Evolutionary conservation across 2,797 vertebrate genomes (phyloP).

Genomic region (Mionectes olivaceus): DNA sequence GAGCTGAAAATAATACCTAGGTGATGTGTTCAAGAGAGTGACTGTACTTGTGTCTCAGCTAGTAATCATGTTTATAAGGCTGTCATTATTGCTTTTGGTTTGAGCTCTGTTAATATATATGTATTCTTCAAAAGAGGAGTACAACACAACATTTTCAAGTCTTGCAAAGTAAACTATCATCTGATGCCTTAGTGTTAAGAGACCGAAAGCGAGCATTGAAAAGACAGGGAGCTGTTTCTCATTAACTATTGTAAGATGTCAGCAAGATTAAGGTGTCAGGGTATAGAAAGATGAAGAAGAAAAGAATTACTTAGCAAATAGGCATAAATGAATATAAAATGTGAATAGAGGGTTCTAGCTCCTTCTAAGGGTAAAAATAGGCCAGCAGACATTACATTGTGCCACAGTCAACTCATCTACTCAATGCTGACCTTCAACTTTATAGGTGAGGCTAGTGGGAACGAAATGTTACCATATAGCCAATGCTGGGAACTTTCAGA

Average conservation of each 20-base stretch:
- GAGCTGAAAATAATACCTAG: slow-evolving; percentile 54
- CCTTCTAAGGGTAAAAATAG: slow-evolving; percentile 33
- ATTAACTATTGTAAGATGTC: slow-evolving; percentile 69
- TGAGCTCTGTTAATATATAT: slow-evolving; percentile 62
- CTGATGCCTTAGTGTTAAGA: slow-evolving; percentile 17
- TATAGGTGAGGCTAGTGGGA: slow-evolving; percentile 17
- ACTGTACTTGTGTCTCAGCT: slow-evolving; percentile 26
- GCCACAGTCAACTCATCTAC: slow-evolving; percentile 1
- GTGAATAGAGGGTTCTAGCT: slow-evolving; percentile 16
- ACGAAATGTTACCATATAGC: not conserved
- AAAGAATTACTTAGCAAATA: slow-evolving; percentile 63
- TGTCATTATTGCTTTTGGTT: slow-evolving; percentile 61
- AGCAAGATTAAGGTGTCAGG: slow-evolving; percentile 69
- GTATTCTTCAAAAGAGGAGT: slow-evolving; percentile 69
- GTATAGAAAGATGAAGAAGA: slow-evolving; percentile 56
- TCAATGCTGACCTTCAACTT: not conserved
- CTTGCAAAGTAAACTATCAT: slow-evolving; percentile 66
- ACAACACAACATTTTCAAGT: slow-evolving; percentile 73
- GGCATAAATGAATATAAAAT: slow-evolving; percentile 64
- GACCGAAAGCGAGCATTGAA: slow-evolving; percentile 1
- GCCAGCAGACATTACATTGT: slow-evolving; percentile 4
- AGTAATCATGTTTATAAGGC: slow-evolving; percentile 54
- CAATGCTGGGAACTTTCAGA: slow-evolving; percentile 16
- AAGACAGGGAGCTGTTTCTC: slow-evolving; percentile 69
- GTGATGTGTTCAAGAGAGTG: slow-evolving; percentile 39